Percentiles rank a stretch among this genome's conserved stretches.
phyloP scores from a whole-genome alignment of 1,140 invertebrate species.

The Tachypleus tridentatus region DNA sequence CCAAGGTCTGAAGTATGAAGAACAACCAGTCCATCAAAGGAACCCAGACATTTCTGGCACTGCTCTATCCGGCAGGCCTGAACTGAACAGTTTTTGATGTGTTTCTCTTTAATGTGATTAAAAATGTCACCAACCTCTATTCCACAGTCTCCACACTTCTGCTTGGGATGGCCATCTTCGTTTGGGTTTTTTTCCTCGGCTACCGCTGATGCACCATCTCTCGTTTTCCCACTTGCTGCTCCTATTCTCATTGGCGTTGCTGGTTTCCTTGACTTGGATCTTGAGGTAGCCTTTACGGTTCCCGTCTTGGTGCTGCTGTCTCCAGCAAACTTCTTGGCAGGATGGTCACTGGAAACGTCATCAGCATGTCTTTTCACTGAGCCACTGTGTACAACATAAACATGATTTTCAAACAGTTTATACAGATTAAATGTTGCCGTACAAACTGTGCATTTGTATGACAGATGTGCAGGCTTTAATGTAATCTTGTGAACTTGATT shows the following conservation, averaged over 20 bases:
- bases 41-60: slow-evolving; percentile 23
- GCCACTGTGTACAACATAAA: slow-evolving; percentile 73
- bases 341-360: slow-evolving; percentile 18
- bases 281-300: not conserved
- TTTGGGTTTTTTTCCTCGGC: slow-evolving; percentile 41
- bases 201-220: not conserved
- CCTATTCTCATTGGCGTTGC: not conserved
- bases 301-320: not conserved
- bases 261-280: not conserved
- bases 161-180: slow-evolving; percentile 41
- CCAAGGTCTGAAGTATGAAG: slow-evolving; percentile 21
- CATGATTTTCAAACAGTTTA: slow-evolving; percentile 86
- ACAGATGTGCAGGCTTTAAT: slow-evolving; percentile 77
- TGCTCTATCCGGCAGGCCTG: slow-evolving; percentile 24
- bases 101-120: slow-evolving; percentile 18
- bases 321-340: slow-evolving; percentile 11
- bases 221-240: not conserved
- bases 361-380: slow-evolving; percentile 13
- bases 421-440: slow-evolving; percentile 90
- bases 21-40: slow-evolving; percentile 22
- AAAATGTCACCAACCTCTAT: slow-evolving; percentile 13
- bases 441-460: slow-evolving; percentile 89
- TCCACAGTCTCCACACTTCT: slow-evolving; percentile 19
- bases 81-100: slow-evolving; percentile 21
- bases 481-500: slow-evolving; percentile 80